A percentile compares a stretch with the other conserved stretches of the same genome.
Conservation (phyloP, 1,140 invertebrate genomes). For the Platyscapa corneri region DNA sequence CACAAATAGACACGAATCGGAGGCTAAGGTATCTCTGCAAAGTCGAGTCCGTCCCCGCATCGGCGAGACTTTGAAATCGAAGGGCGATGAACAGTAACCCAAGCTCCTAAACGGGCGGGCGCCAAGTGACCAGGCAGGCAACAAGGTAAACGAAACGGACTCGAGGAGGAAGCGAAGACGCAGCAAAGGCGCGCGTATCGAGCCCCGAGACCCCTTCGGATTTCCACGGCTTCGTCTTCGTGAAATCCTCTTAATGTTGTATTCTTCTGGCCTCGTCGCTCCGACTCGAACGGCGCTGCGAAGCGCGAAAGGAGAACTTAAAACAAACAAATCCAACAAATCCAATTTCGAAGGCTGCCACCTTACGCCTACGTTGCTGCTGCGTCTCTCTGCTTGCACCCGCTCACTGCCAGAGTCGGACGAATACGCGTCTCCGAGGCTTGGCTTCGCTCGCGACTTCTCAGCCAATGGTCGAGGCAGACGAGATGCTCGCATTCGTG, state of each 20-base stretch:
- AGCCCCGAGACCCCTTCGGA: slow-evolving; percentile 61
- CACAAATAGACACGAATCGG: background rate
- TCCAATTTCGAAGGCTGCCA: slow-evolving; percentile 61
- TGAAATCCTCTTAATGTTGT: slow-evolving; percentile 75
- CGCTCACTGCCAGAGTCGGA: too few relatives aligned
- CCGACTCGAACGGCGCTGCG: background rate
- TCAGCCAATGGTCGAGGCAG: background rate
- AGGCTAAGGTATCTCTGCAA: background rate
- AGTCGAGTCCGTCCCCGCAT: background rate
- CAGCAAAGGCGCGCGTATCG: slow-evolving; percentile 31
- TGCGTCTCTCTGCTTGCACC: slow-evolving; percentile 26
- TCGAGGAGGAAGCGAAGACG: slow-evolving; percentile 46
- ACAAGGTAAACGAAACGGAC: slow-evolving; percentile 55
- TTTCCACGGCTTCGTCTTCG: slow-evolving; percentile 73
- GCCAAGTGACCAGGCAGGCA: background rate
- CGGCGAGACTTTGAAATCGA: slow-evolving; percentile 32
- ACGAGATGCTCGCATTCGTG: background rate
- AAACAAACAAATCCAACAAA: slow-evolving; percentile 65
- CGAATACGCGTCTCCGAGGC: background rate
- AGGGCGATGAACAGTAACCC: slow-evolving; percentile 56
- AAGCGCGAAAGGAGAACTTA: slow-evolving; percentile 52
- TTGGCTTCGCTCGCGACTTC: background rate
- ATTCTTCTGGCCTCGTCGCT: slow-evolving; percentile 73
- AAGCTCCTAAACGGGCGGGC: slow-evolving; percentile 57
- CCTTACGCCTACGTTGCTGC: slow-evolving; percentile 2